Base-by-base conservation (phyloP, 2,797 vertebrate genomes). In the Leucoraja ocellata region DNA sequence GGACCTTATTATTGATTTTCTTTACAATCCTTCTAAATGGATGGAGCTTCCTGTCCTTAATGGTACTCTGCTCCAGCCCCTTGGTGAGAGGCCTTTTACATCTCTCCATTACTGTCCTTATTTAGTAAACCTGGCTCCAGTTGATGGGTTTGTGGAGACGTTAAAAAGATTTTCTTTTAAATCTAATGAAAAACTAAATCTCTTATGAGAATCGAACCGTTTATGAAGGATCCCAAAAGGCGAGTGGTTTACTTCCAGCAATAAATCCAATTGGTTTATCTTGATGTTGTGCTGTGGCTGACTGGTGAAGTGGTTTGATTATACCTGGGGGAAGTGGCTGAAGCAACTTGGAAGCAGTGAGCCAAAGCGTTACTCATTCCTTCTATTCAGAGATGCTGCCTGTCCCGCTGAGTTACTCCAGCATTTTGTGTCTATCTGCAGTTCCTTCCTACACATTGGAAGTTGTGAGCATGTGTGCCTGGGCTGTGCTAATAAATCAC, bases 291-390 rank as follows among this genome's bases (percentile, higher is more conserved):
- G 63, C 9, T 68, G 14, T 68, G 61, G 84, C 32, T 88, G n/a
- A n/a, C 18, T 88, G 16, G 63, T 68, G 63, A 88, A 88, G n/a
- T 65, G 84, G 16, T 65, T 65, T 88, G 84, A 88, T 68, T 88
- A 7, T 36, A 88, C 63, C n/a, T 68, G n/a, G 63, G 83, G 84
- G 63, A 68, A 88, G 21, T 14, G 68, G 1, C n/a, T 10, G 4
- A 63, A 86, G 6, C 54, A 63, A n/a, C 4, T 32, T 28, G 16
- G 58, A 13, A n/a, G 58, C 1, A 6, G 83, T 16, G 28, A 88
- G 84, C 46, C 46, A 2, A 54, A 54, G 46, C 46, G 46, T 54
- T 54, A 54, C 46, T 4, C 46, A 54, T 54, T 54, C 46, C 4
- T 5, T 54, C 46, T 54, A 54, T 54, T 54, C 46, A 54, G 46